Conservation (phyloP, 2,888 invertebrate genomes). For the Mactromeris polynyma region DNA sequence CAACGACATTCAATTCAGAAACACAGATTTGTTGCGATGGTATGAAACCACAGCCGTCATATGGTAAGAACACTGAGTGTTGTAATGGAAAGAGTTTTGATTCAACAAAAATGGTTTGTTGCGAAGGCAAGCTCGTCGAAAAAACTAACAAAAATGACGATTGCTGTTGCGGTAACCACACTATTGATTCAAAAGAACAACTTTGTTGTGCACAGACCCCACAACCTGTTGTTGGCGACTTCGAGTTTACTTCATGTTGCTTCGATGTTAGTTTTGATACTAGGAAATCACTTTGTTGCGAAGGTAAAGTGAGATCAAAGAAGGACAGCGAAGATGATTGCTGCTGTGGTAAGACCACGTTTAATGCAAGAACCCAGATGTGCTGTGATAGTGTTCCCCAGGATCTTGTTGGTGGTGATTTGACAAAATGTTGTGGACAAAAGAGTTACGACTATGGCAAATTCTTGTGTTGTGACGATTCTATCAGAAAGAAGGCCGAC, state of each 20-base stretch:
- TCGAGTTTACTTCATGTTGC: constrained; percentile 58
- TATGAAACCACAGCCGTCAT: constrained; percentile 51
- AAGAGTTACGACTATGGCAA: constrained; percentile 53
- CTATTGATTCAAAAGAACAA: constrained; percentile 56
- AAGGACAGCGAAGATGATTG: constrained; percentile 50
- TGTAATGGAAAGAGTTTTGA: constrained; percentile 55
- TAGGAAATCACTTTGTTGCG: constrained; percentile 53
- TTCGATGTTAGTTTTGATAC: constrained; percentile 54
- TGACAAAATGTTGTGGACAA: constrained; percentile 50
- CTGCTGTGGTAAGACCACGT: constrained; percentile 59
- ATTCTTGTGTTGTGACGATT: constrained; percentile 52
- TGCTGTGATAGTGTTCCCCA: constrained; percentile 55
- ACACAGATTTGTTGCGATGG: constrained; percentile 62
- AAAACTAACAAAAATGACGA: constrained; percentile 54
- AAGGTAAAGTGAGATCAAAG: constrained; percentile 46
- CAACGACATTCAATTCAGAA: constrained; percentile 42
- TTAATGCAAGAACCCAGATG: constrained; percentile 49
- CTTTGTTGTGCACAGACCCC: constrained; percentile 55
- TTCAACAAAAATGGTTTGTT: constrained; percentile 42
- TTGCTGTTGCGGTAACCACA: constrained; percentile 58
- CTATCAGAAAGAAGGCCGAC: constrained; percentile 50
- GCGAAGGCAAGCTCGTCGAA: constrained; percentile 43
- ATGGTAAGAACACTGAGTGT: constrained; percentile 48
- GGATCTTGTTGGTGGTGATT: constrained; percentile 45
- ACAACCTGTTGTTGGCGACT: constrained; percentile 42